Percentiles rank a stretch among this genome's conserved stretches.
Evolutionary conservation across 2,888 invertebrate genomes (phyloP).

Genomic region (Drosophila diplacantha): DNA sequence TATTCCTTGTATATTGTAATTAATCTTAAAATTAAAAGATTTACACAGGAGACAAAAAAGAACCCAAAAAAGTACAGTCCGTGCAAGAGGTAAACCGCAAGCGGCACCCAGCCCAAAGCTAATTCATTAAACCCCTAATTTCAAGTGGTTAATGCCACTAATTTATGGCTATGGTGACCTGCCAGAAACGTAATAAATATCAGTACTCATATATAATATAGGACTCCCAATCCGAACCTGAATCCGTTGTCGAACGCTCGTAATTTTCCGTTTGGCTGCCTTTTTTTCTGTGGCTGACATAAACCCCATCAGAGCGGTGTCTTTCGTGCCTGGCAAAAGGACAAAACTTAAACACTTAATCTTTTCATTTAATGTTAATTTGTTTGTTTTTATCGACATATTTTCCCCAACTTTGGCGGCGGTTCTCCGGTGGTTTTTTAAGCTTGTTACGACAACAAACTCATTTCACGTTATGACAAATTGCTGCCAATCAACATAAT

Average conservation of each 20-base stretch:
- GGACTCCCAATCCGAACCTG: background rate
- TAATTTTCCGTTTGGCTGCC: slow-evolving; percentile 21
- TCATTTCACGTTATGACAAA: slow-evolving; percentile 73
- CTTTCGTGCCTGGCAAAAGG: slow-evolving; percentile 48
- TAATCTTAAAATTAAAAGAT: background rate
- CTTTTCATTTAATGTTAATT: slow-evolving; percentile 73
- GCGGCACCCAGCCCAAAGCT: background rate
- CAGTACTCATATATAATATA: slow-evolving; percentile 5
- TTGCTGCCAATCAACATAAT: slow-evolving; percentile 74
- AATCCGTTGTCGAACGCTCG: background rate
- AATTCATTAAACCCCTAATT: background rate
- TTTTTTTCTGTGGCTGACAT: slow-evolving; percentile 42
- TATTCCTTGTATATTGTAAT: no score
- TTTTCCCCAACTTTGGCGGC: slow-evolving; percentile 45
- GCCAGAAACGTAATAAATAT: background rate
- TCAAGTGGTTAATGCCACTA: slow-evolving; percentile 1
- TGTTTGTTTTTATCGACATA: slow-evolving; percentile 74
- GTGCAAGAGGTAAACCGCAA: background rate
- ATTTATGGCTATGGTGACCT: background rate
- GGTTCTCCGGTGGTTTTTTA: slow-evolving; percentile 56
- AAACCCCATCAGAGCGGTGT: slow-evolving; percentile 35
- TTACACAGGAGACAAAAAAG: no score
- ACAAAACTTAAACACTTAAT: slow-evolving; percentile 74
- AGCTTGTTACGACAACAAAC: slow-evolving; percentile 74
- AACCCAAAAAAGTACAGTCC: background rate